Percentiles rank a stretch among this genome's conserved stretches.
These are phyloP conservation scores for Eupithecia exiguata DNA, from an alignment of 2,888 invertebrate species.

Conservation along the genomic window DNA sequence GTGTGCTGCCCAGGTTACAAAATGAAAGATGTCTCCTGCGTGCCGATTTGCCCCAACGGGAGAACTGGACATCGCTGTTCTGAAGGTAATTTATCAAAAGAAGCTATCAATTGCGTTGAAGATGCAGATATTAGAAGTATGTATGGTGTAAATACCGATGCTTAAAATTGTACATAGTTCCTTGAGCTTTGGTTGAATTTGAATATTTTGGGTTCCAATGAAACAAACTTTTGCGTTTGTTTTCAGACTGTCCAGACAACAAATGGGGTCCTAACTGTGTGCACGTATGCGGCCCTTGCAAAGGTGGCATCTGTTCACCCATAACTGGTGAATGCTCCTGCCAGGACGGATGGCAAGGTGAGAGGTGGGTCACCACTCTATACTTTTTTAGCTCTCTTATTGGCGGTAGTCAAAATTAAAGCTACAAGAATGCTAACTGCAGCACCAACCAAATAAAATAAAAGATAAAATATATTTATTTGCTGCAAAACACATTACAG, in stretches of 20 bases:
- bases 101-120: not conserved
- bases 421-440: not conserved
- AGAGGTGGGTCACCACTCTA: constrained; percentile 82
- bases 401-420: not conserved
- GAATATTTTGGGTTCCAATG: not conserved
- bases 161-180: not conserved
- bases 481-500: too few relatives aligned
- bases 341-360: constrained; percentile 87
- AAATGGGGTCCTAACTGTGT: constrained; percentile 91
- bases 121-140: not conserved
- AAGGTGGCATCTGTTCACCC: constrained; percentile 86
- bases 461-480: too few relatives aligned
- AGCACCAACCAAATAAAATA: too few relatives aligned
- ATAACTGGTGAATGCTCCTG: constrained; percentile 86
- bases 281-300: constrained; percentile 85
- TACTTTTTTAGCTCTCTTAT: not conserved
- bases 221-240: not conserved
- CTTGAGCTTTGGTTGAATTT: not conserved
- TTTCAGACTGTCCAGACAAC: constrained; percentile 86
- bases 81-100: constrained; percentile 61
- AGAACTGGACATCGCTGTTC: constrained; percentile 85
- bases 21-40: constrained; percentile 85
- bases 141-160: not conserved
- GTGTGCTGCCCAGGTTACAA: constrained; percentile 91
- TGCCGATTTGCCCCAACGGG: constrained; percentile 85